Evolutionary conservation across 2,888 invertebrate genomes (phyloP).

Genomic region (Cantharis rufa): DNA sequence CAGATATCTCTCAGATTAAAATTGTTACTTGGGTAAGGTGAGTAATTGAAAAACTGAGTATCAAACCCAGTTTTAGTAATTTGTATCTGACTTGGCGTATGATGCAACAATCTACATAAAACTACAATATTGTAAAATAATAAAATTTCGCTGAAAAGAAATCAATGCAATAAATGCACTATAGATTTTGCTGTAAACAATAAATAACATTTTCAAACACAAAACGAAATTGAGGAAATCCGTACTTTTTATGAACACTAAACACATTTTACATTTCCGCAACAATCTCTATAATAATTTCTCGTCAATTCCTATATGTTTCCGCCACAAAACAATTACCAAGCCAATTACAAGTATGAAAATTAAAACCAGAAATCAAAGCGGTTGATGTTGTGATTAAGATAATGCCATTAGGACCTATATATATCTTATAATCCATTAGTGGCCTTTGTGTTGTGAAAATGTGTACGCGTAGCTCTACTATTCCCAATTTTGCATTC

Average conservation of each 20-base stretch:
- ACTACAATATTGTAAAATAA: not conserved
- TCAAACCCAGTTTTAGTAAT: not conserved
- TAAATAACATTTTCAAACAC: not conserved
- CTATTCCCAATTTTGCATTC: conserved; percentile 24
- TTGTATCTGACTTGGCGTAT: not conserved
- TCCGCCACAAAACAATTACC: conserved; percentile 50
- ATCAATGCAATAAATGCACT: not conserved
- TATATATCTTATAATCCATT: conserved; percentile 49
- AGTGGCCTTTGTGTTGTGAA: conserved; percentile 44
- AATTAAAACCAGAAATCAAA: conserved; percentile 54
- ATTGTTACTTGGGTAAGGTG: too few species aligned
- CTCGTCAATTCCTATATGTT: conserved; percentile 41
- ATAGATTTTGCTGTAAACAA: not conserved
- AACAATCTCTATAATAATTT: conserved; percentile 37
- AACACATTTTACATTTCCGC: conserved; percentile 20
- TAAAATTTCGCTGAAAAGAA: not conserved
- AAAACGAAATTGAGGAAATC: not conserved
- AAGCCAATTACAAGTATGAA: conserved; percentile 48
- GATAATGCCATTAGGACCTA: conserved; percentile 50
- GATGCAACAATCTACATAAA: not conserved
- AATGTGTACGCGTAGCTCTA: conserved; percentile 42
- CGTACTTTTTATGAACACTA: not conserved
- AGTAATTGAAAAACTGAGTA: not conserved
- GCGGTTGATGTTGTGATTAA: conserved; percentile 49
- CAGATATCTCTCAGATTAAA: too few species aligned